These are phyloP conservation scores for Salvelinus fontinalis DNA, from an alignment of 2,113 vertebrate species.

Conservation along the genomic window DNA sequence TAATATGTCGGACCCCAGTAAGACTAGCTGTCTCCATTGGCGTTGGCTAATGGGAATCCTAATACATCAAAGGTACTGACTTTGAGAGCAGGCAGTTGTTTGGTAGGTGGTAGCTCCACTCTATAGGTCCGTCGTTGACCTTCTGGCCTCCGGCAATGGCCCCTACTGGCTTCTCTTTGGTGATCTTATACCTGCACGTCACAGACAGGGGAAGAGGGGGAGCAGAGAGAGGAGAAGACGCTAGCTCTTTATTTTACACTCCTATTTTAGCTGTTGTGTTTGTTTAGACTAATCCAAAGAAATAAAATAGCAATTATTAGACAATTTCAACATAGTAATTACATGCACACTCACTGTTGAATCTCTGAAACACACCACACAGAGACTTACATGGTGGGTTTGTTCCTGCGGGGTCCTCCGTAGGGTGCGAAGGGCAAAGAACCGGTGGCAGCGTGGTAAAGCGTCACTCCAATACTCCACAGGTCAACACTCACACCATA, in stretches of 20 bases:
- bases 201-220: conserved; percentile 6
- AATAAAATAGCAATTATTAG: no score
- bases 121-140: conserved; percentile 78
- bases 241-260: no score
- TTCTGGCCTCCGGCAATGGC: conserved; percentile 84
- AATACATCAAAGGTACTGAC: conserved; percentile 66
- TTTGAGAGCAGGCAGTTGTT: conserved; percentile 84
- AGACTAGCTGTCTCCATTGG: no score
- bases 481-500: conserved; percentile 89
- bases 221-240: not conserved
- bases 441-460: conserved; percentile 88
- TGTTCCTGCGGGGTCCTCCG: conserved; percentile 91
- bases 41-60: no score
- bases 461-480: conserved; percentile 95
- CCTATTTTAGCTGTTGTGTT: no score
- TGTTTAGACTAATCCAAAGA: no score
- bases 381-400: conserved; percentile 82
- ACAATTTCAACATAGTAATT: not conserved
- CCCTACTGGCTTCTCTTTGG: conserved; percentile 83
- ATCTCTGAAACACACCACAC: not conserved
- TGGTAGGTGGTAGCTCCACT: conserved; percentile 88
- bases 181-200: conserved; percentile 85
- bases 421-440: conserved; percentile 88
- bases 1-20: no score
- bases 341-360: not conserved